Conservation (phyloP, 2,113 vertebrate genomes). For the Miniopterus natalensis region DNA sequence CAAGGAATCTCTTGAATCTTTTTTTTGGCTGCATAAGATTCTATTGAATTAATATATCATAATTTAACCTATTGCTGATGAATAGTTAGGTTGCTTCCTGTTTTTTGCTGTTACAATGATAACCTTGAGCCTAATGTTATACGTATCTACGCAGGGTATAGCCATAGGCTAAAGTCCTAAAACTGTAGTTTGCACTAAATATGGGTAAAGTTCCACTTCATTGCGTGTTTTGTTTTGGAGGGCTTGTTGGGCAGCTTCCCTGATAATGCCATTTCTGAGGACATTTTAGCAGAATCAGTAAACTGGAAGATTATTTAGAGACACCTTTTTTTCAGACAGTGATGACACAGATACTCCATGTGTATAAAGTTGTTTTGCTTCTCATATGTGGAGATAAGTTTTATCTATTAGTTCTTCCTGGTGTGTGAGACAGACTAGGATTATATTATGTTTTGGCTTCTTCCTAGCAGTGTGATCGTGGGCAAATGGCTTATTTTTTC, state of each 20-base stretch:
- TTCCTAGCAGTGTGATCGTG: background rate
- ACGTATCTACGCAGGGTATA: background rate
- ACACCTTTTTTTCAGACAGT: background rate
- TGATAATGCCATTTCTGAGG: background rate
- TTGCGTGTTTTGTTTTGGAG: background rate
- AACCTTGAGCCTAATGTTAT: background rate
- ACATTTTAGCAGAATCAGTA: slow-evolving; percentile 5
- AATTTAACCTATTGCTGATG: background rate
- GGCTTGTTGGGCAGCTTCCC: background rate
- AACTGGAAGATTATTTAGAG: background rate
- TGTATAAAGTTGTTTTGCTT: slow-evolving; percentile 26
- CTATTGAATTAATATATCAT: background rate
- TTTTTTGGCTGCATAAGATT: background rate
- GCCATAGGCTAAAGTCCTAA: background rate
- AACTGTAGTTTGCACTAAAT: background rate
- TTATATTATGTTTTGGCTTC: background rate
- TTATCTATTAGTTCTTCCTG: background rate
- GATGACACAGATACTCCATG: background rate
- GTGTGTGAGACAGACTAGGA: background rate
- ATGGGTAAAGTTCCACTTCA: background rate
- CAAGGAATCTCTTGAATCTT: background rate
- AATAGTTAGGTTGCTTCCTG: background rate
- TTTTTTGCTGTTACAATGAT: slow-evolving; percentile 11
- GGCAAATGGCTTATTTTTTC: background rate
- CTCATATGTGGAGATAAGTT: background rate